A percentile compares a stretch with the other conserved stretches of the same genome.
Conservation (phyloP, 2,888 invertebrate species). For the Oeneis ivallda region DNA sequence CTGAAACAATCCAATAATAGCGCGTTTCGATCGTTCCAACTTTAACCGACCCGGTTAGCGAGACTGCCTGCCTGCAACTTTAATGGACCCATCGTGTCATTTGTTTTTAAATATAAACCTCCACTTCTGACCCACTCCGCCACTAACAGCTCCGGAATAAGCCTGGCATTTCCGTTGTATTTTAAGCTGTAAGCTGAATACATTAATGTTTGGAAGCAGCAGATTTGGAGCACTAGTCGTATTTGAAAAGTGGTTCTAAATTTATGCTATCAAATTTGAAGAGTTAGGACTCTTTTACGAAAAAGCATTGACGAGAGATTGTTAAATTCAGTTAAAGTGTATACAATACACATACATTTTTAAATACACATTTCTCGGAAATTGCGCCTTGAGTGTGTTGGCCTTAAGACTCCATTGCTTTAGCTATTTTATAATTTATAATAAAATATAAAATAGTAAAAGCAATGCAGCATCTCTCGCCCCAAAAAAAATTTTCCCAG, state of each 20-base stretch:
- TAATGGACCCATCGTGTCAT: conserved; percentile 70
- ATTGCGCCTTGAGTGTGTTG: too few species aligned
- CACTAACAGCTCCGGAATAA: conserved; percentile 63
- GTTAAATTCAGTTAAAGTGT: too few species aligned
- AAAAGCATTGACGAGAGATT: too few species aligned
- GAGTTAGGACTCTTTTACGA: too few species aligned
- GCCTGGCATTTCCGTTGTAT: conserved; percentile 49
- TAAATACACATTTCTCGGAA: too few species aligned
- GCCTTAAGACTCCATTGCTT: too few species aligned
- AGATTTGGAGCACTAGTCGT: conserved; percentile 29
- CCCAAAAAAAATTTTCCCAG: too few species aligned
- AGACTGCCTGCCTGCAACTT: conserved; percentile 67
- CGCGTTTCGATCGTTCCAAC: conserved; percentile 72
- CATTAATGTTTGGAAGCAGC: conserved; percentile 34
- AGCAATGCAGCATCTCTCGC: too few species aligned
- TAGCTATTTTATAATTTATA: too few species aligned
- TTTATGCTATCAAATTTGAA: too few species aligned
- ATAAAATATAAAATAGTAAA: too few species aligned
- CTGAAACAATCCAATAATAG: conserved; percentile 74
- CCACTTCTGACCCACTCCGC: conserved; percentile 63
- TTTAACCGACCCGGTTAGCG: conserved; percentile 72
- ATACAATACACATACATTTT: too few species aligned
- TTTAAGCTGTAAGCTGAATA: conserved; percentile 39
- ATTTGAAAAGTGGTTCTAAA: conserved; percentile 17
- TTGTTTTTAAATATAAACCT: conserved; percentile 72